Evolutionary conservation across 2,888 invertebrate genomes (phyloP), one percentile per base, ranked within the genome.

Genomic region (Liopterus haemorrhoidalis): DNA sequence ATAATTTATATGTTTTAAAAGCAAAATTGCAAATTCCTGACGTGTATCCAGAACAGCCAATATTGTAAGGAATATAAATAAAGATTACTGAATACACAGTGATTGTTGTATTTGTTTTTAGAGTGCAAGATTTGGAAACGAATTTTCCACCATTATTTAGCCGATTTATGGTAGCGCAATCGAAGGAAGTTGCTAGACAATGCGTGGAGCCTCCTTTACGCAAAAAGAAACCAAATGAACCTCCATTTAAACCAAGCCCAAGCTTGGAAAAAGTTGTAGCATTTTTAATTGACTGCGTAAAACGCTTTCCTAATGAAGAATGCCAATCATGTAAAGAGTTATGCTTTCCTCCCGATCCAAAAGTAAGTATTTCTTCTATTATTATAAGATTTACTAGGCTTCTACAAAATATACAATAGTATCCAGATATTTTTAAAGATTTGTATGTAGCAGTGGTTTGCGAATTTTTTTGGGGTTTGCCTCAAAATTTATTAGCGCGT

Each of bases 131-230:
- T 51, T 66, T 70, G 11, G 75, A 79, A 33, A 76, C 78, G 36
- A 84, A 83, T 66, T 78, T 84, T 55, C 81, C 85, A 4, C 67
- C 71, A 6, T 63, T 78, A 3, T 72, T 85, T 50, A 68, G 68
- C 50, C 66, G 75, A 1, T 80, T 76, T 60, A 73, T 84, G 51
- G 62, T 74, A 46, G 80, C 74, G 0, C 83, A 85, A 62, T 75
- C 78, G 1, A 73, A 71, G 35, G 85, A 85, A 67, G 75, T 82
- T 46, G 79, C 78, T 1, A 71, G 85, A 28, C 73, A 72, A 59
- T 82, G 83, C 64, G 78, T 81, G 1, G 80, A 84, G 58, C 75
- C 82, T 3, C 82, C 85, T 1, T 53, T 81, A 4, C 76, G 72
- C 49, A 71, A 72, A 42, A 70, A 61, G 41, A 73, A 72, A 47